Evolutionary conservation across 2,888 invertebrate genomes (phyloP), one percentile per base, ranked within the genome.

Genomic region (Acronicta psi): DNA sequence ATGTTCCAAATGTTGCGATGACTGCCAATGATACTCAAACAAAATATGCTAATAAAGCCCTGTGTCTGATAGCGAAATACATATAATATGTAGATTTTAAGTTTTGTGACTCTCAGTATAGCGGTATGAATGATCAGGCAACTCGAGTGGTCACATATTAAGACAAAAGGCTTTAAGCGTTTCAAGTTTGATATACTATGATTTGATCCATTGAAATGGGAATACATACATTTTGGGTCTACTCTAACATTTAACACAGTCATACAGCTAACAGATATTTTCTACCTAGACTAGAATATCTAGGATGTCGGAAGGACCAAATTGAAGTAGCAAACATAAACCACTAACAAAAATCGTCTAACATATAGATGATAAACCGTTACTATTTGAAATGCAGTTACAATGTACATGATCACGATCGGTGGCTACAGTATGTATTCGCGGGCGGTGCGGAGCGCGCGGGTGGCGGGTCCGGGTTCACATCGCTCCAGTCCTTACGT

Each of bases 401-500:
- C 66, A 47, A 45, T 58, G 50, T 71, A 68, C 45, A 49, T 60
- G 62, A 57, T 47, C 6, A 40, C 38, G 16, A 8, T 20, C 38
- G 36, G 45, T 59, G 47, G 37, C 44, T 18, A 50, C 51, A 50
- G 65, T 58, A 64, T 61, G 68, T 61, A 54, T 63, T 63, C 64
- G 67, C 66, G 67, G 29, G 38, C 2, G 38, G 54, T 85, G 91
- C 90, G 91, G 91, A 92, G 88, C 79, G 92, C 91, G 89, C 87
- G 83, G 82, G 75, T 73, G 95, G 95, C 58, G 83, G 71, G 34
- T 44, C 49, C 52, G 37, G 66, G 66, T 69, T 69, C 64, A 70
- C 68, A 79, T 80, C 85, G 87, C 91, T 91, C 91, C 92, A 86
- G 87, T 92, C 95, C 96, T 96, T 97, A 96, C 96, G 96, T 96